Evolutionary conservation across 2,797 vertebrate genomes (phyloP).

Genomic region (Epinephelus awoara): DNA sequence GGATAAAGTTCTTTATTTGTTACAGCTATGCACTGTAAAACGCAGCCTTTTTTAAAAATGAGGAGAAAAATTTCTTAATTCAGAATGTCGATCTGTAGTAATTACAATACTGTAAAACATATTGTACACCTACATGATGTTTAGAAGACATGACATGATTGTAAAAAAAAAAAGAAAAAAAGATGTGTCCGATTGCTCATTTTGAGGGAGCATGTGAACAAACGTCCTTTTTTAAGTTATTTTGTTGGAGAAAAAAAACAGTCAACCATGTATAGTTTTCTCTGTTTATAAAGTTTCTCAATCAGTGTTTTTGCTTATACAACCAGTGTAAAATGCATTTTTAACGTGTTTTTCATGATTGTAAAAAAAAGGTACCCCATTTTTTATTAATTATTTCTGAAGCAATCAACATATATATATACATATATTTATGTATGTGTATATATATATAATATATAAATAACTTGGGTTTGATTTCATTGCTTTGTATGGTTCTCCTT

Average conservation of each 20-base stretch:
- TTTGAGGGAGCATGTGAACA: conserved; percentile 85
- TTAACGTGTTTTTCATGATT: conserved; percentile 93
- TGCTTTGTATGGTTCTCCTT: conserved; percentile 74
- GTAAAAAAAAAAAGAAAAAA: conserved; percentile 85
- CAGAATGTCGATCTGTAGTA: conserved; percentile 97
- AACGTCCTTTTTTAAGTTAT: conserved; percentile 82
- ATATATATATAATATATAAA: not conserved
- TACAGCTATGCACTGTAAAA: conserved; percentile 99
- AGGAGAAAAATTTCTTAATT: conserved; percentile 96
- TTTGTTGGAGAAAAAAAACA: conserved; percentile 71
- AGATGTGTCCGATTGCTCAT: conserved; percentile 80
- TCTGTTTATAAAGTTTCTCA: conserved; percentile 84
- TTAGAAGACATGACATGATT: conserved; percentile 97
- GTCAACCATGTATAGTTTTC: conserved; percentile 84
- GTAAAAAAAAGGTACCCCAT: conserved; percentile 86
- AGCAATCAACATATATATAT: conserved; percentile 61
- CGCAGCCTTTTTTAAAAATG: conserved; percentile 97
- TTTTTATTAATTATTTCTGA: conserved; percentile 82
- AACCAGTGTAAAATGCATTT: conserved; percentile 90
- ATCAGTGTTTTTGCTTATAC: conserved; percentile 86
- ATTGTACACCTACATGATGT: conserved; percentile 95
- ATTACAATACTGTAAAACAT: conserved; percentile 91
- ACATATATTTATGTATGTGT: not conserved
- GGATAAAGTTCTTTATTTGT: conserved; percentile 97
- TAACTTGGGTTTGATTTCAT: conserved; percentile 67